Conservation (phyloP, 2,888 invertebrate genomes). For the Nomada flava region DNA sequence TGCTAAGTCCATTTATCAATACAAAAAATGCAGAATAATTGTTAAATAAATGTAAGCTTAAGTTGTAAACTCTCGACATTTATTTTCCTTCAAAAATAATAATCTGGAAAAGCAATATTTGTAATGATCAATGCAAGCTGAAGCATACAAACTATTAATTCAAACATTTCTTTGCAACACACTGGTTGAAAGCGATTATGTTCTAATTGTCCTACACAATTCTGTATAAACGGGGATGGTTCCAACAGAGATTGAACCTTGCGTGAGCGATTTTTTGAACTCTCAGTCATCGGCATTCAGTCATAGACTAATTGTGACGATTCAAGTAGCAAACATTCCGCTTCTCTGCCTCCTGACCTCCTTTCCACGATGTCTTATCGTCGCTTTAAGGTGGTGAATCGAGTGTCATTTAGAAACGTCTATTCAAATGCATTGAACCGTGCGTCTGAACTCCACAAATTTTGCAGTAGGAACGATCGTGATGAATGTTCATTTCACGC, state of each 20-base stretch:
- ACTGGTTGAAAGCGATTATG: no score
- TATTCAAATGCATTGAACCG: constrained; percentile 57
- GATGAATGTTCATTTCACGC: constrained; percentile 41
- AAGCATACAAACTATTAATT: no score
- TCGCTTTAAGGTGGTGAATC: constrained; percentile 53
- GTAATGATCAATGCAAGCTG: no score
- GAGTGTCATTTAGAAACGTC: constrained; percentile 56
- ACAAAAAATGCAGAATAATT: no score
- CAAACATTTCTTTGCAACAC: no score
- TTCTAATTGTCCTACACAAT: no score
- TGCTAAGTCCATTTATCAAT: no score
- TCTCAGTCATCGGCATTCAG: not conserved
- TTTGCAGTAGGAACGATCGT: constrained; percentile 50
- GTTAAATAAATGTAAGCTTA: no score
- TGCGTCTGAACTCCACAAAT: constrained; percentile 32
- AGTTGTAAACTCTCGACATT: no score
- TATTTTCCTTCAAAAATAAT: no score
- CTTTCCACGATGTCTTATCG: constrained; percentile 37
- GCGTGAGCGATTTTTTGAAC: not conserved
- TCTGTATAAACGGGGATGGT: no score
- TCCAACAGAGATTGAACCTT: not conserved
- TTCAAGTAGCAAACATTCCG: constrained; percentile 71
- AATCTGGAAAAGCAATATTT: no score
- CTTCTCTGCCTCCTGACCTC: constrained; percentile 54
- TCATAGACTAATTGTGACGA: constrained; percentile 66